phyloP scores from a whole-genome alignment of 35 echinoderm and acorn worm species.

The Eucidaris tribuloides region DNA sequence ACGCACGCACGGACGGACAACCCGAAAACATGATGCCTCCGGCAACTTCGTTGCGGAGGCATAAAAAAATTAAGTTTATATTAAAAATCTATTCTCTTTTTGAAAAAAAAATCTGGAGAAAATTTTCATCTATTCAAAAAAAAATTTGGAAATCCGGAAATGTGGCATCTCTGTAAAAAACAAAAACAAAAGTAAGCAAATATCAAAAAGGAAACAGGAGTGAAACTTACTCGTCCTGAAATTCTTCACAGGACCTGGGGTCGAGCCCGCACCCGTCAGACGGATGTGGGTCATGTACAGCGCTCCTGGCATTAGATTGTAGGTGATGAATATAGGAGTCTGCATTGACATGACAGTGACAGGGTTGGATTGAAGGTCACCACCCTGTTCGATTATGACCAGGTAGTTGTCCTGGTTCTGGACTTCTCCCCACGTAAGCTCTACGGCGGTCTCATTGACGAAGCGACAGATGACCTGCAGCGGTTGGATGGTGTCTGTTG shows the following conservation, averaged over 20 bases:
- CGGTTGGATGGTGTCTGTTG: neutral
- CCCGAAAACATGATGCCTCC: no score
- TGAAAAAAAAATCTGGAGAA: neutral
- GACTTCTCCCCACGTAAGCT: conserved; percentile 25
- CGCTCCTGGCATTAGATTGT: neutral
- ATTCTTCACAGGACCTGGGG: neutral
- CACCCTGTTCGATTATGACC: neutral
- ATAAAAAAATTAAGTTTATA: neutral
- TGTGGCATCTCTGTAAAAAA: no score
- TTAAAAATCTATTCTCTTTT: neutral
- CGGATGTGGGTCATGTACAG: neutral
- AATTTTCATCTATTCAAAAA: no score
- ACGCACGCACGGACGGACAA: no score
- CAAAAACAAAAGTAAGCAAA: no score
- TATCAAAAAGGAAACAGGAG: no score
- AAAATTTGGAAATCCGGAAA: no score
- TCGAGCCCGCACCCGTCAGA: neutral
- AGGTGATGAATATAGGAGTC: neutral
- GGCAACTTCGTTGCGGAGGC: neutral
- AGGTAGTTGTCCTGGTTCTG: neutral
- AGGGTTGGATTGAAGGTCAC: neutral
- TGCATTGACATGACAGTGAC: neutral
- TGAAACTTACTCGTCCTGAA: neutral
- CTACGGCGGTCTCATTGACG: neutral
- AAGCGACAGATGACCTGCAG: neutral